Base-by-base conservation (phyloP, 2,888 invertebrate species). In the Scelioninae gen. 2 region DNA sequence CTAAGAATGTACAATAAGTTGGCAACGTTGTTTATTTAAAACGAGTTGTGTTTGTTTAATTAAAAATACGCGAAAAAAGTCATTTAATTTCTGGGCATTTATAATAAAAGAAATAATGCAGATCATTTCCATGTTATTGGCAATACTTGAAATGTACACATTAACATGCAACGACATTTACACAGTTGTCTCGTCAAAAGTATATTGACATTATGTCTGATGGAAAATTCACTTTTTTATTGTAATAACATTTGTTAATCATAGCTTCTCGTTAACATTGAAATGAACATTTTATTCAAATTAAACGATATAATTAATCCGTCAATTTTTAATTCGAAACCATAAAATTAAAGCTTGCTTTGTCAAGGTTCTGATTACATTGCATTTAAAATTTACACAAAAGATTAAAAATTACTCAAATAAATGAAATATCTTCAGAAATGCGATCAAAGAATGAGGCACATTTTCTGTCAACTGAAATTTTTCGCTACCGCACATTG, bases 141-240 rank as follows among this genome's bases (percentile, higher is more conserved):
- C 53, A 58, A 60, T 60, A n/a, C 10, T 25, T 15, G 37, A 37
- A 72, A 55, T 46, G 68, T 61, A 58, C 55, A 61, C 61, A 71
- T 60, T 48, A 74, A 57, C 48, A 43, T 58, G 58, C 48, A 60
- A 57, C 52, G 63, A 63, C 69, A 61, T 74, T 69, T 69, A 13
- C 65, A 74, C 73, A 74, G 61, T 72, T 73, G 75, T 50, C 65
- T 64, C 63, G 45, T 60, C 48, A 60, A 65, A 65, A 53, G 65
- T 72, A 53, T 71, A 60, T 71, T 71, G 64, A 71, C 71, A 53
- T 71, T 71, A 60, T 58, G 71, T 71, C 71, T 71, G 71, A 65
- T 65, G 65, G 65, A 65, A 71, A 71, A 60, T 71, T 71, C 70
- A 64, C 50, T 70, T 41, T 43, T 70, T 55, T 61, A 57, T 70